A percentile compares a stretch with the other conserved stretches of the same genome.
These are phyloP conservation scores for Hippocampus abdominalis DNA, from an alignment of 2,113 vertebrate genomes.

Conservation along the genomic window DNA sequence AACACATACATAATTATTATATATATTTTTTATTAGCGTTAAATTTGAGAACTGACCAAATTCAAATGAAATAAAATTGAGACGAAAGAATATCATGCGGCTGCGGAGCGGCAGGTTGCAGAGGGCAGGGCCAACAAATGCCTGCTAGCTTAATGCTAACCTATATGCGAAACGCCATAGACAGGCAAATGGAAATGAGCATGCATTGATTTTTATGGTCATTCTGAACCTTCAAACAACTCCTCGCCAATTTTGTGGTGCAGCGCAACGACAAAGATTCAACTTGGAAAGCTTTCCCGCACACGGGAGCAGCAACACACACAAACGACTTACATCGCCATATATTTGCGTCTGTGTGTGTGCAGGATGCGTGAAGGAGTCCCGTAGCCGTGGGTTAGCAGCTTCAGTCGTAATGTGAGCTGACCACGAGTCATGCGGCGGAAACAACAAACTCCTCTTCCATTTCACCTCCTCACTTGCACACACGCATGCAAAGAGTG, in stretches of 20 bases:
- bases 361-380: slow-evolving; percentile 32
- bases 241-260: neutral
- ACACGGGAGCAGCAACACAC: too few relatives aligned
- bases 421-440: slow-evolving; percentile 59
- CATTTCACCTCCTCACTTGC: neutral
- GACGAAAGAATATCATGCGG: too few relatives aligned
- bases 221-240: neutral
- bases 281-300: neutral
- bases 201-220: too few relatives aligned
- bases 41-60: too few relatives aligned
- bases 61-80: too few relatives aligned
- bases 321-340: too few relatives aligned
- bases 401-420: slow-evolving; percentile 64
- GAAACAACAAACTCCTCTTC: slow-evolving; percentile 45
- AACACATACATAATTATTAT: too few relatives aligned
- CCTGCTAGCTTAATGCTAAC: neutral
- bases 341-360: slow-evolving; percentile 11
- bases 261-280: too few relatives aligned
- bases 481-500: neutral
- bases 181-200: neutral
- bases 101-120: too few relatives aligned
- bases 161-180: neutral
- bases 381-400: slow-evolving; percentile 60
- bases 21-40: too few relatives aligned
- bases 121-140: too few relatives aligned